Conservation (phyloP, 2,797 vertebrate species). For the Manis crassicaudata region DNA sequence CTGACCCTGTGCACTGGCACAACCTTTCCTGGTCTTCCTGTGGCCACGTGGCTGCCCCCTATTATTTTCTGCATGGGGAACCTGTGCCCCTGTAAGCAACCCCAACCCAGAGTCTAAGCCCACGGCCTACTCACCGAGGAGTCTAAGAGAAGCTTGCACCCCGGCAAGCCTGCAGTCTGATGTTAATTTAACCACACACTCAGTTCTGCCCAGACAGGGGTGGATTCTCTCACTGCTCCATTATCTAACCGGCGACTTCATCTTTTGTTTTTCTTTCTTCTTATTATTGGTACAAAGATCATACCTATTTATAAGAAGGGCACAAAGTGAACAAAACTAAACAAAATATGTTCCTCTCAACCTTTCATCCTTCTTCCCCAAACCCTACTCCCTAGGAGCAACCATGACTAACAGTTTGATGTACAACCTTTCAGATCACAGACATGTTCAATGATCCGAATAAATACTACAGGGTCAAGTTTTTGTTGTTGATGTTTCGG, state of each 20-base stretch:
- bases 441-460: background rate
- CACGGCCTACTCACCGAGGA: background rate
- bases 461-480: background rate
- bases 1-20: background rate
- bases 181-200: background rate
- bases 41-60: background rate
- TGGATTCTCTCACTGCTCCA: background rate
- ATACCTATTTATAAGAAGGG: background rate
- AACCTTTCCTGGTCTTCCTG: background rate
- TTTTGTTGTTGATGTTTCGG: background rate
- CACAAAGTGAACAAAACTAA: background rate
- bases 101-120: background rate
- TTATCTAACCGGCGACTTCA: background rate
- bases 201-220: background rate
- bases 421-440: background rate
- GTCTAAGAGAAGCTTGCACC: background rate
- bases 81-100: background rate
- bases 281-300: background rate
- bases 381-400: background rate
- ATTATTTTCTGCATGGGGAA: background rate
- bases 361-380: background rate
- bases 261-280: background rate
- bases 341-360: background rate
- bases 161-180: background rate
- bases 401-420: background rate